phyloP scores from a whole-genome alignment of 1,140 invertebrate genomes.

The Charaxes varanes region DNA sequence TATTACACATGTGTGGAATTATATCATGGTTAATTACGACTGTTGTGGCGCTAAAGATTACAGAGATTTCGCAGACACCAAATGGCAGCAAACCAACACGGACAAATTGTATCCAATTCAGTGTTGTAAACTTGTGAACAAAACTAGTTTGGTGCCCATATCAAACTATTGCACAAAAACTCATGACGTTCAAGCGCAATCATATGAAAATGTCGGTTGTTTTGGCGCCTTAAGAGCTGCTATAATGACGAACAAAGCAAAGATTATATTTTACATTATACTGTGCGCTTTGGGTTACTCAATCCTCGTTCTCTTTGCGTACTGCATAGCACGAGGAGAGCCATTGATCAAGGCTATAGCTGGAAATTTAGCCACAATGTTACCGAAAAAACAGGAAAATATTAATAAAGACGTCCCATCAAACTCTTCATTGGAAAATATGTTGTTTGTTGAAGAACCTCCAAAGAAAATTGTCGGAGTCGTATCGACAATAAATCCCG shows the following conservation, averaged over 20 bases:
- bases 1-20: constrained; percentile 42
- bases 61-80: constrained; percentile 37
- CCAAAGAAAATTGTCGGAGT: constrained; percentile 48
- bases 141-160: constrained; percentile 29
- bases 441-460: constrained; percentile 47
- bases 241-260: constrained; percentile 36
- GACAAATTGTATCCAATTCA: constrained; percentile 43
- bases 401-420: constrained; percentile 15
- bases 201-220: constrained; percentile 39
- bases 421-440: constrained; percentile 38
- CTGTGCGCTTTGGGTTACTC: constrained; percentile 27
- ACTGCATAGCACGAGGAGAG: constrained; percentile 46
- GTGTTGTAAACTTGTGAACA: constrained; percentile 47
- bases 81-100: constrained; percentile 39
- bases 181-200: constrained; percentile 12
- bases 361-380: constrained; percentile 9
- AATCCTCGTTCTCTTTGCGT: constrained; percentile 42
- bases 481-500: constrained; percentile 48
- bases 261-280: constrained; percentile 44
- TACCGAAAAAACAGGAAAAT: constrained; percentile 23
- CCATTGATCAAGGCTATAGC: constrained; percentile 33
- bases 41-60: constrained; percentile 49
- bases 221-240: constrained; percentile 34
- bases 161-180: constrained; percentile 36
- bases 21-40: constrained; percentile 53